Evolutionary conservation across 2,888 invertebrate species (phyloP), one percentile per base, ranked within the genome.

Genomic region (Halictus ligatus): DNA sequence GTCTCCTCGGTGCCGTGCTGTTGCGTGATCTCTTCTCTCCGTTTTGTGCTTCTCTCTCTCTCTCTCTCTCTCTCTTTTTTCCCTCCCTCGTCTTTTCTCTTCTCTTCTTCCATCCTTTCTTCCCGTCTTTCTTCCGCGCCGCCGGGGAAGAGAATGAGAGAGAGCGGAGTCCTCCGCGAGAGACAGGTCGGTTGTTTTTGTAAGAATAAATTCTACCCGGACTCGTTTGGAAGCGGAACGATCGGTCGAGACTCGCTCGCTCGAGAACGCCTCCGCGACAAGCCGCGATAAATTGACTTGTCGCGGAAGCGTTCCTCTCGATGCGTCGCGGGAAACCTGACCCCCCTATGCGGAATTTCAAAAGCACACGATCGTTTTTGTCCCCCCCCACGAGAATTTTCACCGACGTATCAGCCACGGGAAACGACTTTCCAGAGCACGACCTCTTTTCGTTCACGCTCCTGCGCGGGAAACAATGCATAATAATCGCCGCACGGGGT

Each of bases 201-300:
- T 67, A 69, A 84, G 77, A 77, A 73, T 77, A 77, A 77, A 84
- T 84, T 84, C 50, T 46, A 46, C 54, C n/a, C 75, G 46, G 25
- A 64, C 40, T 25, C 15, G 76, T 58, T 60, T 60, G 7, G 54
- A 43, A 54, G 46, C 1, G 80, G 58, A 43, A 76, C 25, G 64
- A 67, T 67, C 64, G 48, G 48, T 29, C 25, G 43, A 43, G 50
- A 43, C 43, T 73, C 12, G 64, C 18, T 71, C 48, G 48, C 60
- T 81, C n/a, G 43, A 64, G 60, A 60, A 75, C 84, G 29, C 43
- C 75, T 21, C 29, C 74, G 69, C 83, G 35, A 29, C n/a, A 48
- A 75, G 12, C 13, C 10, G 18, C 84, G 84, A 83, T 83, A 72
- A 67, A 83, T 83, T 25, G 76, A 46, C 60, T 75, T 5, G 72